Evolutionary conservation across 2,113 vertebrate genomes (phyloP).

Genomic region (Columbina picui): DNA sequence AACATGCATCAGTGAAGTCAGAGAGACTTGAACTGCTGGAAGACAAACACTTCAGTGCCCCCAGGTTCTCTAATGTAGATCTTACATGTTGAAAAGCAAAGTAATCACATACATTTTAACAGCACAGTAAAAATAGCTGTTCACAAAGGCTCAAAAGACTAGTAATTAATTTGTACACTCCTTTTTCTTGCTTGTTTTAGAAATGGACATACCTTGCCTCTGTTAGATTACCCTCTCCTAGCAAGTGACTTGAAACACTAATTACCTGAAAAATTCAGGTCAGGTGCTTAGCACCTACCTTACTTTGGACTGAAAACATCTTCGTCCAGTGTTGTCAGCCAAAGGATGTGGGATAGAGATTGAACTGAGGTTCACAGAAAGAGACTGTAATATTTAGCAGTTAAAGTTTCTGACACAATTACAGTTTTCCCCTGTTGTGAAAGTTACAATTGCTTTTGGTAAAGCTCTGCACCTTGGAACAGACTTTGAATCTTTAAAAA

Average conservation of each 20-base stretch:
- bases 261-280: constrained; percentile 10
- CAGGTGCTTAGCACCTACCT: not conserved
- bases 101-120: not conserved
- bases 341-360: not conserved
- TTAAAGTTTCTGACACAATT: not conserved
- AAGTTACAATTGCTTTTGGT: not conserved
- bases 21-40: not conserved
- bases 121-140: not conserved
- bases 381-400: not conserved
- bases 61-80: not conserved
- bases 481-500: not conserved
- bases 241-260: not conserved
- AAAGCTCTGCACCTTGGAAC: not conserved
- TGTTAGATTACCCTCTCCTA: not conserved
- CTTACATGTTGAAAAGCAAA: not conserved
- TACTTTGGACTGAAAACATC: not conserved
- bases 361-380: not conserved
- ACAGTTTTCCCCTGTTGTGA: not conserved
- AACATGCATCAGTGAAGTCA: not conserved
- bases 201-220: not conserved
- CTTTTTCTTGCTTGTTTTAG: not conserved
- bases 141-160: not conserved
- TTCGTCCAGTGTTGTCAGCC: not conserved
- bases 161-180: not conserved
- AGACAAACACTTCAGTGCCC: not conserved